A percentile compares a stretch with the other conserved stretches of the same genome.
Conservation (phyloP, 2,113 vertebrate species). For the Collichthys lucidus region DNA sequence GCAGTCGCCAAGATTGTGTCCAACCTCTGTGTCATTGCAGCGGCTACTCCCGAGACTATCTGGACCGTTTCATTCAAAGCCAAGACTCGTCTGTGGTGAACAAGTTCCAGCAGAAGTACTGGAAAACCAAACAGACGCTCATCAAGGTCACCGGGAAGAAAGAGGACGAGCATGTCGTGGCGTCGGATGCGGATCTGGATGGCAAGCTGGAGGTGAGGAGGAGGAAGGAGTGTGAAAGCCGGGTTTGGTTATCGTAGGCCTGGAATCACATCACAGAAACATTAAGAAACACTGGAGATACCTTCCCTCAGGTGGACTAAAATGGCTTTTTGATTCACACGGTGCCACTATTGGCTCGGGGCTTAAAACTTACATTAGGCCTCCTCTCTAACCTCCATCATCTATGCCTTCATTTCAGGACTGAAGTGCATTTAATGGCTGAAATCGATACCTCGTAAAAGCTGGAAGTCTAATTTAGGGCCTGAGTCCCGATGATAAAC, state of each 20-base stretch:
- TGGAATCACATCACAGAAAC: neutral
- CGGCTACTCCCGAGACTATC: slow-evolving; percentile 89
- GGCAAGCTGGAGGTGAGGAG: slow-evolving; percentile 94
- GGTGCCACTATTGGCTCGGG: slow-evolving; percentile 2
- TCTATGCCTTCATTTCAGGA: slow-evolving; percentile 6
- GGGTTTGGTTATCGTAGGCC: neutral
- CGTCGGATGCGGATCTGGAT: slow-evolving; percentile 96
- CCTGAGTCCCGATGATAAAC: neutral
- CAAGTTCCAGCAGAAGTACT: slow-evolving; percentile 97
- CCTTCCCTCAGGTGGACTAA: slow-evolving; percentile 30
- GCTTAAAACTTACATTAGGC: slow-evolving; percentile 38
- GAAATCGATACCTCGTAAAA: slow-evolving; percentile 54
- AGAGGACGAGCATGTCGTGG: slow-evolving; percentile 95
- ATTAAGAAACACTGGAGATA: slow-evolving; percentile 25
- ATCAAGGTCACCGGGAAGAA: slow-evolving; percentile 98
- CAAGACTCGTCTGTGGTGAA: slow-evolving; percentile 96
- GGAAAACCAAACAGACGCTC: slow-evolving; percentile 97
- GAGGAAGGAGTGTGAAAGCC: neutral
- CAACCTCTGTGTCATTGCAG: slow-evolving; percentile 72
- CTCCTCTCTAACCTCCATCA: slow-evolving; percentile 24
- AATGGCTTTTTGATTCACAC: slow-evolving; percentile 63
- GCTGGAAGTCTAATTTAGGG: slow-evolving; percentile 6
- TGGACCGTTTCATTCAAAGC: slow-evolving; percentile 90
- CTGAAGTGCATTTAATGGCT: slow-evolving; percentile 23
- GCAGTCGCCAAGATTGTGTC: neutral